phyloP scores from a whole-genome alignment of 2,113 vertebrate genomes.

The Megatriorchis doriae region DNA sequence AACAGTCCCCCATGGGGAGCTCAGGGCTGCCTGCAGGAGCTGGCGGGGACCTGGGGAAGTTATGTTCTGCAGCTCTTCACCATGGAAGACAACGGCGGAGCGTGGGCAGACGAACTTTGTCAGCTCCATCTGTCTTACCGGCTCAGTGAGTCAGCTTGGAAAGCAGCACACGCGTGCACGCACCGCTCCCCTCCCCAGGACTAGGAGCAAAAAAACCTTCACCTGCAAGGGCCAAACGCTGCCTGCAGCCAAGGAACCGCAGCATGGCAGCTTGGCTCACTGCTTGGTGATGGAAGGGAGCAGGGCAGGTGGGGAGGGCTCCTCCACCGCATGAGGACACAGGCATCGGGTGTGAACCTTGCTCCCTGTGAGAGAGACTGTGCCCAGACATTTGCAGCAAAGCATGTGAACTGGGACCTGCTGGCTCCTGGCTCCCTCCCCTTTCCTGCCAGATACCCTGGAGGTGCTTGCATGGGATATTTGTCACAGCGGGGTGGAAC shows the following conservation, averaged over 20 bases:
- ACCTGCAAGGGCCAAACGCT: neutral
- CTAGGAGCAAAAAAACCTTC: neutral
- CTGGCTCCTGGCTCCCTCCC: neutral
- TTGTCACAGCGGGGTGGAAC: fast-evolving
- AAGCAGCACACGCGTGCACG: fast-evolving
- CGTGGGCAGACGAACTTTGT: neutral
- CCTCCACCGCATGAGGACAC: fast-evolving
- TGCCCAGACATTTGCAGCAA: neutral
- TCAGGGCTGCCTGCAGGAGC: neutral
- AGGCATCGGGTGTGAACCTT: neutral
- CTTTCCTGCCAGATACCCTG: neutral
- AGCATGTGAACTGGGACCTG: neutral
- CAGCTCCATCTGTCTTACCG: neutral
- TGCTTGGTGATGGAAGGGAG: neutral
- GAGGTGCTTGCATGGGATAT: too few relatives aligned
- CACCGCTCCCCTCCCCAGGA: neutral
- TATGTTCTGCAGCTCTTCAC: neutral
- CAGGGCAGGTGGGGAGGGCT: neutral
- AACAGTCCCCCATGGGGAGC: neutral
- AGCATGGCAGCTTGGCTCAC: fast-evolving
- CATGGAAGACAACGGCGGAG: neutral
- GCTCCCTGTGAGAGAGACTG: neutral
- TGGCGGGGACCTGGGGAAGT: neutral
- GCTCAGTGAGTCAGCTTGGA: neutral
- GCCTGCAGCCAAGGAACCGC: fast-evolving